Evolutionary conservation across 1,140 invertebrate species (phyloP).

Genomic region (Sycobia sp.): DNA sequence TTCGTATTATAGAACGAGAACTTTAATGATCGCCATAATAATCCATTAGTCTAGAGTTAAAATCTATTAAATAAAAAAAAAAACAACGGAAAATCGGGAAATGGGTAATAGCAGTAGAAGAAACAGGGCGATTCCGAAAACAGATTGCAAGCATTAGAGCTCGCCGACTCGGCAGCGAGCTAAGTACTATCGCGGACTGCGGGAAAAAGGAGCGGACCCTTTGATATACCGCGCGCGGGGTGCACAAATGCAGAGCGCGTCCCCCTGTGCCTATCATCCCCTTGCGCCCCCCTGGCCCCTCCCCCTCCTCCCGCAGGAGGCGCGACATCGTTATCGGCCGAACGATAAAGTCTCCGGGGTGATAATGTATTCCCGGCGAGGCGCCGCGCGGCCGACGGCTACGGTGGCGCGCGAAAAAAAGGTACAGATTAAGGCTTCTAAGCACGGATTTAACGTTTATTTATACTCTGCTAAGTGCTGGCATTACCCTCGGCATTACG

Average conservation of each 20-base stretch:
- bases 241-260: constrained; percentile 14
- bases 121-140: too few relatives aligned
- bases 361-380: constrained; percentile 56
- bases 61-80: too few relatives aligned
- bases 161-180: not conserved
- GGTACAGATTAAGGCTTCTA: constrained; percentile 61
- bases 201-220: constrained; percentile 1
- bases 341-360: constrained; percentile 53
- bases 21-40: too few relatives aligned
- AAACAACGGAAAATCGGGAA: too few relatives aligned
- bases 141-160: constrained; percentile 18
- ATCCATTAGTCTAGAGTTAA: too few relatives aligned
- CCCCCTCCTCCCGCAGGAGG: too few relatives aligned
- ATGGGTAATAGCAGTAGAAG: too few relatives aligned
- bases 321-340: constrained; percentile 46
- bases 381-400: not conserved
- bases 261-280: constrained; percentile 18
- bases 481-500: constrained; percentile 60
- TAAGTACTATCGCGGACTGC: not conserved
- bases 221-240: constrained; percentile 19
- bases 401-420: constrained; percentile 45
- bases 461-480: constrained; percentile 61
- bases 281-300: constrained; percentile 5
- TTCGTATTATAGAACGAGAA: too few relatives aligned
- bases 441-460: constrained; percentile 63